Conservation (phyloP, 2,797 vertebrate species). For the Sus cebifrons region DNA sequence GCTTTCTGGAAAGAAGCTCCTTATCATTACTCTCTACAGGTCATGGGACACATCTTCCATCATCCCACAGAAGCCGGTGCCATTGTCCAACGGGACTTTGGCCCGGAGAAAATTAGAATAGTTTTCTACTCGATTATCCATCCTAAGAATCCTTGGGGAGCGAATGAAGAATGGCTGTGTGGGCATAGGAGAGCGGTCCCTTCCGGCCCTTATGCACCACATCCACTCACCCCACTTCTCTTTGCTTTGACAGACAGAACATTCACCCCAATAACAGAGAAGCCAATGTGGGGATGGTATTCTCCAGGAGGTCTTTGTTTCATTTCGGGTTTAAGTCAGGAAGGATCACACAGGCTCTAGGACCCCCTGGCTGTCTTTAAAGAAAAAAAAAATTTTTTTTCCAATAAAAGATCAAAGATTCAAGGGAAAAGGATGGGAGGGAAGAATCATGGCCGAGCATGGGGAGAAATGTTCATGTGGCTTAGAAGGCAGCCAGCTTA, state of each 20-base stretch:
- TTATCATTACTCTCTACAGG: neutral
- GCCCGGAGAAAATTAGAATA: neutral
- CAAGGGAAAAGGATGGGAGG: neutral
- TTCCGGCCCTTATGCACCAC: accelerated
- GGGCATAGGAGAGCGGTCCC: accelerated
- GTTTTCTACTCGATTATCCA: neutral
- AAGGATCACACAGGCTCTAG: neutral
- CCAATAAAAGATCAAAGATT: conserved; percentile 75
- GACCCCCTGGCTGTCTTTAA: neutral
- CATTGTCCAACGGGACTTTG: neutral
- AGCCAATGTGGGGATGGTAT: neutral
- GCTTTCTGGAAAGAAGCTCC: neutral
- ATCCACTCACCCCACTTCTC: neutral
- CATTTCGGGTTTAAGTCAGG: conserved; percentile 57
- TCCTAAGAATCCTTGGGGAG: neutral
- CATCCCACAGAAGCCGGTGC: neutral
- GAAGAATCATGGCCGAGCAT: neutral
- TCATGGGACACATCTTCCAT: neutral
- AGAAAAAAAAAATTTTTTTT: neutral
- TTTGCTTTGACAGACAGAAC: conserved; percentile 39
- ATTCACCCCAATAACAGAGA: neutral
- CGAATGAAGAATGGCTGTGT: accelerated
- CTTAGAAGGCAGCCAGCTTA: neutral
- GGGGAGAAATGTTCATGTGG: neutral
- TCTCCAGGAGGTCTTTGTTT: conserved; percentile 54